phyloP scores from a whole-genome alignment of 2,113 vertebrate genomes.

The Neolamprologus cancellatus region DNA sequence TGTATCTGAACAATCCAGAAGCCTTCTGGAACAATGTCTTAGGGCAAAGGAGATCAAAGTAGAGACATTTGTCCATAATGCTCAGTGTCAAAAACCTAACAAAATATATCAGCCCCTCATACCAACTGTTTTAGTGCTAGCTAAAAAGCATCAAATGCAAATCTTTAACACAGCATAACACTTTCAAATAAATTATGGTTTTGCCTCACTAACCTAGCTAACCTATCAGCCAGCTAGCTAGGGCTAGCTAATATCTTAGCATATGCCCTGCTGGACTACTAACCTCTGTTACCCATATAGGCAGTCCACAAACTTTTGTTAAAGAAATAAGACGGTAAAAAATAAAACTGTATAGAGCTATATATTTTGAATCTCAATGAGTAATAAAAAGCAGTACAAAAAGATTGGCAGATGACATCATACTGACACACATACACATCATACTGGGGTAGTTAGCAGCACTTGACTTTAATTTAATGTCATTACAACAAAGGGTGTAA shows the following conservation, averaged over 20 bases:
- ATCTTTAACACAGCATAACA: background rate
- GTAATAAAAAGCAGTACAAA: background rate
- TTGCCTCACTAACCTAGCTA: background rate
- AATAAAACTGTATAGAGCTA: background rate
- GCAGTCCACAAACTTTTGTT: background rate
- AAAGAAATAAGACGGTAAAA: background rate
- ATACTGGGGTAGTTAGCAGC: background rate
- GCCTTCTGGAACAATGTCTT: background rate
- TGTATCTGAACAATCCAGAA: background rate
- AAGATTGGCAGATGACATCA: background rate
- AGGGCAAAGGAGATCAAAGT: background rate
- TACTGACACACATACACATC: background rate
- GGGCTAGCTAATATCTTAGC: background rate
- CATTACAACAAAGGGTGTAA: background rate
- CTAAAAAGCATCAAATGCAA: background rate
- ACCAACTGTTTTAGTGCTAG: background rate
- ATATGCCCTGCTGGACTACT: background rate
- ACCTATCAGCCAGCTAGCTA: background rate
- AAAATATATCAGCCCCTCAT: background rate
- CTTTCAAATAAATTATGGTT: background rate
- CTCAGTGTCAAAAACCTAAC: background rate
- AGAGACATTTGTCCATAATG: background rate
- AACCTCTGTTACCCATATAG: background rate
- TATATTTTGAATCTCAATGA: background rate
- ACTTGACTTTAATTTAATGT: background rate